phyloP scores from a whole-genome alignment of 2,113 vertebrate genomes.

The Pteruthius melanotis region DNA sequence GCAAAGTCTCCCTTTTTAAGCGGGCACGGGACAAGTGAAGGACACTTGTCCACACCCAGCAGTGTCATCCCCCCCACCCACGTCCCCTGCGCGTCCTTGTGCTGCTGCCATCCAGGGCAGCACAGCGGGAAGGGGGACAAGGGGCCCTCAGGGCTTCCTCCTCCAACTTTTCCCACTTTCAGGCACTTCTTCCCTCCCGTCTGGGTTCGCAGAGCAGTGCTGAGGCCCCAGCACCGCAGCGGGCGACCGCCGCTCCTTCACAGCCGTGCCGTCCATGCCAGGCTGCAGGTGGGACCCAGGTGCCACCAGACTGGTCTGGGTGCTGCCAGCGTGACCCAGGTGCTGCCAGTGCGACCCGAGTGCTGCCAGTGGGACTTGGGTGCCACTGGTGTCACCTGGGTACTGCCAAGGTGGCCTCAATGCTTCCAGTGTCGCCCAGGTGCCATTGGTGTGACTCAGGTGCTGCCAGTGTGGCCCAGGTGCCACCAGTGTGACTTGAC shows the following conservation, averaged over 20 bases:
- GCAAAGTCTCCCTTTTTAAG: background rate
- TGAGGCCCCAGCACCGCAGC: background rate
- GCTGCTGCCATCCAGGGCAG: background rate
- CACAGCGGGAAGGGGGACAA: accelerated
- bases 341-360: background rate
- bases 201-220: background rate
- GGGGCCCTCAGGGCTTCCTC: background rate
- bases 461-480: background rate
- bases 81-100: background rate
- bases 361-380: background rate
- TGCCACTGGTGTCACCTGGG: background rate
- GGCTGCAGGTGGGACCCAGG: background rate
- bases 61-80: accelerated
- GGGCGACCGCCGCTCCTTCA: accelerated
- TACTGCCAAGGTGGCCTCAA: background rate
- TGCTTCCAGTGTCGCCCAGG: background rate
- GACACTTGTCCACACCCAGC: background rate
- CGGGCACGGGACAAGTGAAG: background rate
- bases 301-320: background rate
- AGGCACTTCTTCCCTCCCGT: background rate
- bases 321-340: background rate
- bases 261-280: background rate
- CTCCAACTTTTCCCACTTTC: background rate
- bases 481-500: background rate
- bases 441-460: background rate